Conservation (phyloP, 1,140 invertebrate species). For the Limonius californicus region DNA sequence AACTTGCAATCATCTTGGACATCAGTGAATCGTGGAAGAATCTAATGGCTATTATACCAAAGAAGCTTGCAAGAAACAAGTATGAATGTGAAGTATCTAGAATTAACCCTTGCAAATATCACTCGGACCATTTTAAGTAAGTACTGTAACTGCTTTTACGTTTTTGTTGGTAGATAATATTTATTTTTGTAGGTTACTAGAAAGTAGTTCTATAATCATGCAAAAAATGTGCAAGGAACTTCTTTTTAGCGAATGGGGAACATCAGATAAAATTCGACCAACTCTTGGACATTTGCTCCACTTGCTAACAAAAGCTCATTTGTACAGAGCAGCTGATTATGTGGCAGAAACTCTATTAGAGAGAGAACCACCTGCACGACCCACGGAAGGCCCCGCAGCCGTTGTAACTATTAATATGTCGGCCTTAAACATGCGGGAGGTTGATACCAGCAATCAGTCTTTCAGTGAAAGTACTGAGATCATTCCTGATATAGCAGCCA, state of each 20-base stretch:
- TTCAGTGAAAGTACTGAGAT: too few relatives aligned
- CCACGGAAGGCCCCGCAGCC: slow-evolving; percentile 55
- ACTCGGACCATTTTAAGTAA: slow-evolving; percentile 60
- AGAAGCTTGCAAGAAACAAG: slow-evolving; percentile 44
- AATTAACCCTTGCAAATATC: slow-evolving; percentile 52
- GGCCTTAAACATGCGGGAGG: slow-evolving; percentile 17
- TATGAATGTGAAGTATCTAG: slow-evolving; percentile 29
- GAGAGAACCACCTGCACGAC: slow-evolving; percentile 51
- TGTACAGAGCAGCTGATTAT: slow-evolving; percentile 77
- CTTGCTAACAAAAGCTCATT: slow-evolving; percentile 60
- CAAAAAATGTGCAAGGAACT: slow-evolving; percentile 62
- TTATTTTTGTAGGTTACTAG: slow-evolving; percentile 55
- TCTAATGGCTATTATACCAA: slow-evolving; percentile 66
- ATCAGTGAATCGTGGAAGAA: slow-evolving; percentile 62
- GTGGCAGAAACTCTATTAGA: slow-evolving; percentile 62
- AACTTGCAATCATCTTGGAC: slow-evolving; percentile 52
- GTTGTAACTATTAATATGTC: slow-evolving; percentile 37
- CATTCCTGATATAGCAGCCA: background rate
- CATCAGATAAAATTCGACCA: slow-evolving; percentile 66
- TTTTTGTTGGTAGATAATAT: too few relatives aligned
- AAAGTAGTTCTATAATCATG: slow-evolving; percentile 54
- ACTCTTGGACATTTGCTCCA: slow-evolving; percentile 60
- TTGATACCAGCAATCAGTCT: too few relatives aligned
- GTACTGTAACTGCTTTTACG: too few relatives aligned
- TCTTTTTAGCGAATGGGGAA: slow-evolving; percentile 79